A percentile compares a stretch with the other conserved stretches of the same genome.
Evolutionary conservation across 92 coral and sea anemone species (phyloP).

Genomic region (Nematostella vectensis): DNA sequence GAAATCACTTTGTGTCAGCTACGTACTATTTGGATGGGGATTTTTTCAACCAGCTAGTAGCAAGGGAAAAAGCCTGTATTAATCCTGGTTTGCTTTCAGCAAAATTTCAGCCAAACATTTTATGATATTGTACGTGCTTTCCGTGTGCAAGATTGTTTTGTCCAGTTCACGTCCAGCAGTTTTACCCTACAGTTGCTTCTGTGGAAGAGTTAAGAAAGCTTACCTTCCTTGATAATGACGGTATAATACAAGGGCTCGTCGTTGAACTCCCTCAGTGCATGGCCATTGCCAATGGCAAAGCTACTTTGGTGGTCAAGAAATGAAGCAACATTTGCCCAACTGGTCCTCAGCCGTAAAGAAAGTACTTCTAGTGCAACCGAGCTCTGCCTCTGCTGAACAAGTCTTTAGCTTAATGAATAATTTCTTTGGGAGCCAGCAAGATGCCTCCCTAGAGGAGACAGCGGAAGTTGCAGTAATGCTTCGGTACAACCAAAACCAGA

Average conservation of each 20-base stretch:
- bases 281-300: constrained; percentile 36
- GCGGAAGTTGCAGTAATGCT: constrained; percentile 48
- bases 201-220: constrained; percentile 37
- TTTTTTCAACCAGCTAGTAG: constrained; percentile 1
- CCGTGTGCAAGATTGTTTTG: constrained; percentile 44
- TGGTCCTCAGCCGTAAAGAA: constrained; percentile 44
- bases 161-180: constrained; percentile 39
- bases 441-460: constrained; percentile 39
- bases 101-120: background rate
- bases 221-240: constrained; percentile 35
- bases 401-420: constrained; percentile 40
- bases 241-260: constrained; percentile 30
- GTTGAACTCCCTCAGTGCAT: constrained; percentile 26
- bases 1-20: no score
- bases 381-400: constrained; percentile 49
- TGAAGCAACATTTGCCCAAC: constrained; percentile 40
- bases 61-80: background rate
- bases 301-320: constrained; percentile 13
- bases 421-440: constrained; percentile 34
- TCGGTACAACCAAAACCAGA: constrained; percentile 33
- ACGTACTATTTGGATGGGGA: no score
- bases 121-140: constrained; percentile 30
- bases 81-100: background rate
- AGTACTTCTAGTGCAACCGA: constrained; percentile 43
- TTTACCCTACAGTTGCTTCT: constrained; percentile 37